Evolutionary conservation across 2,797 vertebrate species (phyloP).

Genomic region (Pangasius sanitwongsei): DNA sequence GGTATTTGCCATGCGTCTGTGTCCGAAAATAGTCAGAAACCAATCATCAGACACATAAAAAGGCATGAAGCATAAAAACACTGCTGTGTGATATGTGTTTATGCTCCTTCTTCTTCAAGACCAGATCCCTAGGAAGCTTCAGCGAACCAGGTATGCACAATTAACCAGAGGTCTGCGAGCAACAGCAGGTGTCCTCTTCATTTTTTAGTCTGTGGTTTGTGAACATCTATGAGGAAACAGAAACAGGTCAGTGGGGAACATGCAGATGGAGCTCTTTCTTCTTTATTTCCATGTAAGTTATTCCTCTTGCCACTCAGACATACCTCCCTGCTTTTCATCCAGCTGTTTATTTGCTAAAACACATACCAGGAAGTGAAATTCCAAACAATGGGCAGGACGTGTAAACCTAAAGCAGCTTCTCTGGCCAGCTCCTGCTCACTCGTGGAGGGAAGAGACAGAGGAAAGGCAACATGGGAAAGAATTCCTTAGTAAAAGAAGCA

Average conservation of each 20-base stretch:
- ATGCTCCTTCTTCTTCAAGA: neutral
- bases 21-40: slow-evolving; percentile 45
- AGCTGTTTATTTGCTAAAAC: slow-evolving; percentile 75
- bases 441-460: slow-evolving; percentile 18
- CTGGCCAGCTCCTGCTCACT: slow-evolving; percentile 55
- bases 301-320: slow-evolving; percentile 56
- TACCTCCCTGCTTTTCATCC: slow-evolving; percentile 58
- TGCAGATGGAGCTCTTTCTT: slow-evolving; percentile 31
- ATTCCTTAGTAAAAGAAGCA: slow-evolving; percentile 55
- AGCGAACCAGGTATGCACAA: slow-evolving; percentile 7
- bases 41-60: slow-evolving; percentile 25
- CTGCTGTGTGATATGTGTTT: slow-evolving; percentile 27
- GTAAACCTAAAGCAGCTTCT: slow-evolving; percentile 63
- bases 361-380: slow-evolving; percentile 70
- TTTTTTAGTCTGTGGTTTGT: slow-evolving; percentile 28
- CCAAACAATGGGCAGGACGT: slow-evolving; percentile 71
- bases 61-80: slow-evolving; percentile 30
- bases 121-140: slow-evolving; percentile 5
- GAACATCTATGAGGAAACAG: slow-evolving; percentile 58
- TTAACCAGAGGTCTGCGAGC: slow-evolving; percentile 27
- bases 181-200: slow-evolving; percentile 45
- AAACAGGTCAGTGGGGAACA: slow-evolving; percentile 46
- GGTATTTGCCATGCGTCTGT: slow-evolving; percentile 54
- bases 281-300: slow-evolving; percentile 55
- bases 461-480: slow-evolving; percentile 29